Evolutionary conservation across 1,140 invertebrate species (phyloP), one percentile per base, ranked within the genome.

Genomic region (Zaprionus taronus): DNA sequence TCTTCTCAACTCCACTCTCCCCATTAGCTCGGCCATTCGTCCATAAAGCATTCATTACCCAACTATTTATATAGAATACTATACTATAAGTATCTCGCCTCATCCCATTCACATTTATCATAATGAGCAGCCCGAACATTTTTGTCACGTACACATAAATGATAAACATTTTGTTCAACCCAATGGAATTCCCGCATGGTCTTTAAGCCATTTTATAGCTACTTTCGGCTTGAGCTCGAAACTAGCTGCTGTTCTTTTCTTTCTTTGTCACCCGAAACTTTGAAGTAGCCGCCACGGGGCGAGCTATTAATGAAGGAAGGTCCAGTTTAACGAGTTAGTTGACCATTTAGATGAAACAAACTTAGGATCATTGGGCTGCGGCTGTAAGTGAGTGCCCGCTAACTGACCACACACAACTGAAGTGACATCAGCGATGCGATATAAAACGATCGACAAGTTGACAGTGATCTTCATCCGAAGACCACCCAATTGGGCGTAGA

Each of bases 71-170:
- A 49, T 22, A 51, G 20, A 51, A 51, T 24, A 34, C 31, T 11
- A 24, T 17, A 51, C 11, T 22, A 51, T 14, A 51, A 24, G 44
- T 49, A 20, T 17, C 47, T 5, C 17, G 17, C 24, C 56, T 34
- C 49, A 9, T 53, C 15, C 17, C 38, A 41, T 47, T 47, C 41
- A 17, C n/a, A 47, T 60, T 56, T 17, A 58, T 44, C 53, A 60
- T 49, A 47, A 62, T 71, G 73, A 61, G 56, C 64, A 67, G 64
- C 72, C 77, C 73, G 44, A 51, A 49, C 77, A 84, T 81, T 84
- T 89, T 79, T 84, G 84, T 89, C 84, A 90, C 81, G 81, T 90
- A 56, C 58, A 57, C 58, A 57, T 79, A 74, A 77, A 67, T 56
- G 49, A 64, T 64, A 65, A 65, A n/a, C 34, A 56, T 60, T 67